These are phyloP conservation scores for Heterotilapia buettikoferi DNA, from an alignment of 2,113 vertebrate genomes.

Conservation along the genomic window DNA sequence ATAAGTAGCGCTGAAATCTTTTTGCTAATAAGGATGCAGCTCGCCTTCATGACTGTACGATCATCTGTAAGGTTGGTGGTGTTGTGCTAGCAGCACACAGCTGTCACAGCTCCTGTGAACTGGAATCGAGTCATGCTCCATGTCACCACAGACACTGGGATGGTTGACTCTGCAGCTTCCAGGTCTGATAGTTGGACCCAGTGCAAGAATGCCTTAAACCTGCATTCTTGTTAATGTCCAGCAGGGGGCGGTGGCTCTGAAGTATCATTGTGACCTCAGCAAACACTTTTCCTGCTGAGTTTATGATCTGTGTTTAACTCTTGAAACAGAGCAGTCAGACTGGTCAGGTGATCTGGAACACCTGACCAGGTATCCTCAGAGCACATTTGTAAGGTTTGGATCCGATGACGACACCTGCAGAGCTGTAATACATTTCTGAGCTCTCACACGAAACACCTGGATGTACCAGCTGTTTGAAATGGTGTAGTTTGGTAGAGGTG, in stretches of 20 bases:
- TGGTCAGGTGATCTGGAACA: not conserved
- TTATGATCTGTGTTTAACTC: accelerated
- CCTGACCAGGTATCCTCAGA: not conserved
- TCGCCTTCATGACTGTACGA: accelerated
- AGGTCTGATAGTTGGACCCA: not conserved
- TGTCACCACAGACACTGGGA: not conserved
- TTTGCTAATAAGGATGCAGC: not conserved
- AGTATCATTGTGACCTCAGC: not conserved
- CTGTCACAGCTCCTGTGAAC: not conserved
- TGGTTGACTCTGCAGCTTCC: not conserved
- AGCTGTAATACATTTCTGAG: not conserved
- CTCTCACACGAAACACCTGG: not conserved
- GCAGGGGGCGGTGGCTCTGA: not conserved
- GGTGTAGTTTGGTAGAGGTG: not conserved
- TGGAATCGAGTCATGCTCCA: not conserved
- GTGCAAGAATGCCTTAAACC: not conserved
- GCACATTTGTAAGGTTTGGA: not conserved
- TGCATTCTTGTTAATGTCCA: not conserved
- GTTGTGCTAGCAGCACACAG: accelerated
- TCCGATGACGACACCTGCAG: accelerated
- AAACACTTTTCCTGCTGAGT: not conserved
- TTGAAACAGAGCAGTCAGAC: not conserved
- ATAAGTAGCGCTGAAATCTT: accelerated
- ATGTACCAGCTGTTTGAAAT: not conserved
- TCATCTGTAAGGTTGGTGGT: not conserved